phyloP scores from a whole-genome alignment of 2,797 vertebrate species.

The Ctenochaetus hawaiiensis region DNA sequence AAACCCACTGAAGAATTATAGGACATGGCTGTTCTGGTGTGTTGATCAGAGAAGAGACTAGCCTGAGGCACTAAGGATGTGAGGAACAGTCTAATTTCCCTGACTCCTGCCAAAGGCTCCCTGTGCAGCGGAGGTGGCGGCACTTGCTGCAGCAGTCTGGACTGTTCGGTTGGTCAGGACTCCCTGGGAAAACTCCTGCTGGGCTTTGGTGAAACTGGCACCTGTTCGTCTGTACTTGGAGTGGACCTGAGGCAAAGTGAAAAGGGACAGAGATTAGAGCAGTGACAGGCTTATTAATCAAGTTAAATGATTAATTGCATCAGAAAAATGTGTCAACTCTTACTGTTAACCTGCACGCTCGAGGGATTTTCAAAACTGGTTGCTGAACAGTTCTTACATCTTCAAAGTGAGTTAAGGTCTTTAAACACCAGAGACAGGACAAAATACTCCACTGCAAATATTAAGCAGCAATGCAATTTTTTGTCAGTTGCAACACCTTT shows the following conservation, averaged over 20 bases:
- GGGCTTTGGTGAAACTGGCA: conserved; percentile 96
- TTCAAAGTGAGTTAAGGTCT: too few relatives aligned
- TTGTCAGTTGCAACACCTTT: too few relatives aligned
- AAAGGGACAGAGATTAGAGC: neutral
- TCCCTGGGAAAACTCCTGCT: conserved; percentile 95
- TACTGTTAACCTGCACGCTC: too few relatives aligned
- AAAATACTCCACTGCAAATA: too few relatives aligned
- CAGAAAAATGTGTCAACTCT: too few relatives aligned
- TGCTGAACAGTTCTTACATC: too few relatives aligned
- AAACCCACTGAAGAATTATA: neutral
- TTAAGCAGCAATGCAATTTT: too few relatives aligned
- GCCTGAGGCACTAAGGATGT: conserved; percentile 14
- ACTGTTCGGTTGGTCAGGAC: conserved; percentile 91
- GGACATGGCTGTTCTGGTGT: conserved; percentile 7
- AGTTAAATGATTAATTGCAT: neutral
- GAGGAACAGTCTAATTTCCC: conserved; percentile 38
- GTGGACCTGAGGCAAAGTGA: conserved; percentile 88
- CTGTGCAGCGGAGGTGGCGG: conserved; percentile 88
- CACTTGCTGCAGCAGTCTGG: conserved; percentile 85
- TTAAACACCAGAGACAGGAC: too few relatives aligned
- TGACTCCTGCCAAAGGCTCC: conserved; percentile 88
- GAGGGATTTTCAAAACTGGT: too few relatives aligned
- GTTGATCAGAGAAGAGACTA: conserved; percentile 36
- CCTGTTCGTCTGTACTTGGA: conserved; percentile 93
- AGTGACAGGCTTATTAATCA: neutral